These are phyloP conservation scores for Druon quercuslanigerum DNA, from an alignment of 1,140 invertebrate genomes.

Conservation along the genomic window DNA sequence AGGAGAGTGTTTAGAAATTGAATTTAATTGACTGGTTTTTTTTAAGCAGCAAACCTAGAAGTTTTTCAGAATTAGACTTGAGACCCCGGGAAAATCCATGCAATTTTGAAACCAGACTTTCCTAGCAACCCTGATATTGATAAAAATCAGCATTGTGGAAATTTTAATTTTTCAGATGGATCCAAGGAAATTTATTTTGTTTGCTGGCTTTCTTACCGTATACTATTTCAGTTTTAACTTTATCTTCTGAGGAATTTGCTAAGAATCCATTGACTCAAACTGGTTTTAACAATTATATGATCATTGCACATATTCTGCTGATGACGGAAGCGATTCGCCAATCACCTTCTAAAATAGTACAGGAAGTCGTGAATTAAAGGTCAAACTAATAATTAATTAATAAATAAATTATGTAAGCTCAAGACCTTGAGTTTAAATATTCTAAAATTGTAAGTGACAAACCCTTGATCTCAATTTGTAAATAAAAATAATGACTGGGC, in stretches of 20 bases:
- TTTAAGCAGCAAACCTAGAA: too few species aligned
- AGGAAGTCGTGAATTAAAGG: not conserved
- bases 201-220: slow-evolving; percentile 50
- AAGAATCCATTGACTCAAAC: not conserved
- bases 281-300: slow-evolving; percentile 58
- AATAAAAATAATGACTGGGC: slow-evolving; percentile 16
- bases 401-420: too few species aligned
- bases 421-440: too few species aligned
- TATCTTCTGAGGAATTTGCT: slow-evolving; percentile 42
- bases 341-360: not conserved
- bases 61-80: too few species aligned
- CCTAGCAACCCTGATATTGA: too few species aligned
- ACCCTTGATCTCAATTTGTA: not conserved
- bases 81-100: too few species aligned
- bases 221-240: slow-evolving; percentile 38
- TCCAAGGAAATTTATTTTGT: slow-evolving; percentile 50
- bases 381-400: too few species aligned
- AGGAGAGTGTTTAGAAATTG: too few species aligned
- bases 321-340: slow-evolving; percentile 55
- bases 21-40: too few species aligned
- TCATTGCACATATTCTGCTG: slow-evolving; percentile 49
- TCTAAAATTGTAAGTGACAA: not conserved
- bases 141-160: not conserved
- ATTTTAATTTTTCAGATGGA: slow-evolving; percentile 41
- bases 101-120: too few species aligned